These are phyloP conservation scores for Sycophila sp. DNA, from an alignment of 1,140 invertebrate genomes.

Conservation along the genomic window DNA sequence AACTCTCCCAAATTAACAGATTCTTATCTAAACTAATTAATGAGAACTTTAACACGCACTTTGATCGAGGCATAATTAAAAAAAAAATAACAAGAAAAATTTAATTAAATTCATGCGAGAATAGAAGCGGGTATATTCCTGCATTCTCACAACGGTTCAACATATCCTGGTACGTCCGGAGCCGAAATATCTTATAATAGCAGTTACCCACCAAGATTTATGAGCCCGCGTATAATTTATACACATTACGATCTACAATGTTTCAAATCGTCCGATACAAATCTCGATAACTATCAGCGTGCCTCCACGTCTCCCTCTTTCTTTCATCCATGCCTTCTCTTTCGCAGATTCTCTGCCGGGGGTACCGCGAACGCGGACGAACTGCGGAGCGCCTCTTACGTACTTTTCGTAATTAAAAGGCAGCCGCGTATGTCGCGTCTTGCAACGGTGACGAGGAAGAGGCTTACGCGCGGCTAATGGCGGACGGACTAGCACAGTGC, in stretches of 20 bases:
- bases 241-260: slow-evolving; percentile 25
- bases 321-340: neutral
- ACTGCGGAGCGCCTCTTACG: neutral
- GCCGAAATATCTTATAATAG: neutral
- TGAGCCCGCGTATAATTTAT: slow-evolving; percentile 28
- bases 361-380: neutral
- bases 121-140: neutral
- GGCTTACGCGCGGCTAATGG: slow-evolving; percentile 20
- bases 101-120: too few relatives aligned
- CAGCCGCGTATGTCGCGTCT: too few relatives aligned
- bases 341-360: slow-evolving; percentile 9
- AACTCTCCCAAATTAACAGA: too few relatives aligned
- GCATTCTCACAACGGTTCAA: neutral
- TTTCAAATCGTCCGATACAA: slow-evolving; percentile 38
- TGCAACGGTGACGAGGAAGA: too few relatives aligned
- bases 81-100: too few relatives aligned
- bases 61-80: too few relatives aligned
- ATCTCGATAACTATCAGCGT: slow-evolving; percentile 31
- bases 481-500: too few relatives aligned
- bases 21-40: too few relatives aligned
- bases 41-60: too few relatives aligned
- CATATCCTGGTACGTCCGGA: too few relatives aligned
- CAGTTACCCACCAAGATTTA: slow-evolving; percentile 31
- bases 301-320: neutral
- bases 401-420: neutral